phyloP scores from a whole-genome alignment of 2,113 vertebrate genomes.

The Gallinago undulata region DNA sequence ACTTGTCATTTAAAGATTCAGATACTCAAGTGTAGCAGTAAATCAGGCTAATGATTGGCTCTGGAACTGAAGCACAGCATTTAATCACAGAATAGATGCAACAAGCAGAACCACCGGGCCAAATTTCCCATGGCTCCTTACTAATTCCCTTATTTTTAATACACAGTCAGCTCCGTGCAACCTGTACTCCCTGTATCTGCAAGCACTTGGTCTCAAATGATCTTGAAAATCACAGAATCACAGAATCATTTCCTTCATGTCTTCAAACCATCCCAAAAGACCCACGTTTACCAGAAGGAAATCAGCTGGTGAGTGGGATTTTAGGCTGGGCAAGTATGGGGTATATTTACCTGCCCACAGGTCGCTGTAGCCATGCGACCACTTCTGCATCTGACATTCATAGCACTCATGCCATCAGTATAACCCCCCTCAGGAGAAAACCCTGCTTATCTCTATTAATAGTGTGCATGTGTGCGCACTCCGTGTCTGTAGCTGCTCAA shows the following conservation, averaged over 20 bases:
- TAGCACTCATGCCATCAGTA: background rate
- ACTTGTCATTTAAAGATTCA: conserved; percentile 9
- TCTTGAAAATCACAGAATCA: background rate
- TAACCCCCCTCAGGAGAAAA: background rate
- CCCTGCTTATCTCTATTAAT: background rate
- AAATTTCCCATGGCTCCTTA: background rate
- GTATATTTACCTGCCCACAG: background rate
- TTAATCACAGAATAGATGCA: background rate
- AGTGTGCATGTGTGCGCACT: background rate
- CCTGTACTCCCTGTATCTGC: background rate
- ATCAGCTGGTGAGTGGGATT: background rate
- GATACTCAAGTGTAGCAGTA: background rate
- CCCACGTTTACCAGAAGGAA: background rate
- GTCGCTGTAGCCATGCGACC: background rate
- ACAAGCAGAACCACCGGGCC: background rate
- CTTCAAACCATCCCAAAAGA: background rate
- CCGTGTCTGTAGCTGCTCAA: background rate
- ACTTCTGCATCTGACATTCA: background rate
- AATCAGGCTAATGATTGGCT: conserved; percentile 11
- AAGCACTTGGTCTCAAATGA: background rate
- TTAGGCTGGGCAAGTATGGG: background rate
- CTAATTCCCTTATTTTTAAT: conserved; percentile 15
- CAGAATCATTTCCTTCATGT: background rate
- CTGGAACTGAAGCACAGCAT: background rate
- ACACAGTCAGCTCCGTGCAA: background rate